Conservation (phyloP, 1,140 invertebrate genomes). For the Parasteatoda tepidariorum region DNA sequence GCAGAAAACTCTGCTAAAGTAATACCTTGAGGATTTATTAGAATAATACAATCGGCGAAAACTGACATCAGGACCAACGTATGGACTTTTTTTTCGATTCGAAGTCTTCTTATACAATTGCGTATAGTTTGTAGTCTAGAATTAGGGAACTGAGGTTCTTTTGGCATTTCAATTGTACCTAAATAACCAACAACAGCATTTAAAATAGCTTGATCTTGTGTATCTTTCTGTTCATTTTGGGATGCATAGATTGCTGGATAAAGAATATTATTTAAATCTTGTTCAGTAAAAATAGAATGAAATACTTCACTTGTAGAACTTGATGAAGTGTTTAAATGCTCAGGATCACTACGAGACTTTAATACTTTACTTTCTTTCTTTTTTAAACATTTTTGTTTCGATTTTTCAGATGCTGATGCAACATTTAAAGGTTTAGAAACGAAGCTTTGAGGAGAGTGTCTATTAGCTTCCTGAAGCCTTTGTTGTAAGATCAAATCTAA, state of each 20-base stretch:
- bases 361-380: slow-evolving; percentile 49
- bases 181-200: slow-evolving; percentile 91
- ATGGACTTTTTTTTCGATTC: slow-evolving; percentile 88
- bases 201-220: slow-evolving; percentile 71
- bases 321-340: slow-evolving; percentile 39
- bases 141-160: slow-evolving; percentile 79
- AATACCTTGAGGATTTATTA: slow-evolving; percentile 76
- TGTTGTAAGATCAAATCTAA: slow-evolving; percentile 61
- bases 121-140: slow-evolving; percentile 74
- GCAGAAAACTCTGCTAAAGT: slow-evolving; percentile 84
- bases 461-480: slow-evolving; percentile 53
- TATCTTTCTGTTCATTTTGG: slow-evolving; percentile 62
- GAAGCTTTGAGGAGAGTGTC: slow-evolving; percentile 13
- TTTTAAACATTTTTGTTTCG: slow-evolving; percentile 10
- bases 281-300: slow-evolving; percentile 64
- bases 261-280: slow-evolving; percentile 65
- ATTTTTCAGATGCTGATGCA: slow-evolving; percentile 15
- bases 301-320: slow-evolving; percentile 51
- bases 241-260: slow-evolving; percentile 64
- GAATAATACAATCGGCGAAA: slow-evolving; percentile 79
- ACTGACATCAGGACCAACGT: slow-evolving; percentile 88
- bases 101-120: slow-evolving; percentile 87
- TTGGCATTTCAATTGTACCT: slow-evolving; percentile 94
- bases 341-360: slow-evolving; percentile 45
- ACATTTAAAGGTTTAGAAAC: neutral